These are phyloP conservation scores for Tiliacea citrago DNA, from an alignment of 2,888 invertebrate species.

Conservation along the genomic window DNA sequence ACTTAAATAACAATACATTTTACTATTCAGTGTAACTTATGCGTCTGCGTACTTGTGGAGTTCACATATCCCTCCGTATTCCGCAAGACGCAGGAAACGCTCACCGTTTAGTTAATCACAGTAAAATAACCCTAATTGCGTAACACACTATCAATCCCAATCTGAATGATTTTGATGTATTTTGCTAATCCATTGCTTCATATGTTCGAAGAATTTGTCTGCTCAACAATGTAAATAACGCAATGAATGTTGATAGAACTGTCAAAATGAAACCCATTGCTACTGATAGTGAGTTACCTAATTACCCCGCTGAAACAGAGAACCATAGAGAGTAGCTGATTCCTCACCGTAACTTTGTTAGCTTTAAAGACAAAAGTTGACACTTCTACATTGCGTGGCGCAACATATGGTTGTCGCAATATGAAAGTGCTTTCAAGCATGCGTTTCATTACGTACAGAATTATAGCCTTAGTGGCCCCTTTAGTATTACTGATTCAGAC, in stretches of 20 bases:
- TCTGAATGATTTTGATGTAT: too few species aligned
- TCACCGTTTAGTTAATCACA: neutral
- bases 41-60: neutral
- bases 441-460: constrained; percentile 34
- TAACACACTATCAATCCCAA: too few species aligned
- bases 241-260: too few species aligned
- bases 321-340: neutral
- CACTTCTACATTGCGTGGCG: constrained; percentile 23
- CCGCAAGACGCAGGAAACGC: neutral
- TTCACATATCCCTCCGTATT: neutral
- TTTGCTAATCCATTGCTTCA: too few species aligned
- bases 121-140: neutral
- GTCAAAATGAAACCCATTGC: too few species aligned
- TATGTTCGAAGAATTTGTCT: too few species aligned
- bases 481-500: neutral
- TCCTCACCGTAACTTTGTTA: neutral
- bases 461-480: constrained; percentile 23
- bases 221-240: too few species aligned
- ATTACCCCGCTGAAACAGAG: too few species aligned
- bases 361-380: constrained; percentile 8
- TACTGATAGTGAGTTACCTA: too few species aligned
- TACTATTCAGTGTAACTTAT: neutral
- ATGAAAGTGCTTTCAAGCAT: constrained; percentile 44
- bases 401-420: constrained; percentile 40
- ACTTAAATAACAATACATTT: neutral